These are phyloP conservation scores for Coelopa frigida DNA, from an alignment of 1,140 invertebrate genomes.

Conservation along the genomic window DNA sequence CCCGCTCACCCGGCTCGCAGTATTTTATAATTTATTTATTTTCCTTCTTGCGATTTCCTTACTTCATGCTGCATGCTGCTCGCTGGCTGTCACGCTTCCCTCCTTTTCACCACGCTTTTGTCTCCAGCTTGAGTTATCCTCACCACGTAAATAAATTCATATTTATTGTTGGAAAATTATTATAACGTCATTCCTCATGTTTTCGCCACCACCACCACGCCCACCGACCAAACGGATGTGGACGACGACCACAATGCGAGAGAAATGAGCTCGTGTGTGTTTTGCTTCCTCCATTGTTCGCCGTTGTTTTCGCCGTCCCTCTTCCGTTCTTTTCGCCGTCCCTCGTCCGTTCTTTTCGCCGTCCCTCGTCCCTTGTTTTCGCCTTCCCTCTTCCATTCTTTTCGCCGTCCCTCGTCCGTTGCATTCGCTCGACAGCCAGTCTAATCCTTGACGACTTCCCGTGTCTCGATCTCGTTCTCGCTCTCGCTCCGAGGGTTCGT, in stretches of 20 bases:
- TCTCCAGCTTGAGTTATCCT: background rate
- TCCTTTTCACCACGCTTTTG: background rate
- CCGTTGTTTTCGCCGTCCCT: background rate
- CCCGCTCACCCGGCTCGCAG: conserved; percentile 25
- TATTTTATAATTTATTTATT: conserved; percentile 45
- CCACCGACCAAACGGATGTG: conserved; percentile 11
- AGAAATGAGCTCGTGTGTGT: too few relatives aligned
- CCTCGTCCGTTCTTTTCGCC: background rate
- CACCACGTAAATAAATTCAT: conserved; percentile 16
- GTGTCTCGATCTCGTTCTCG: background rate
- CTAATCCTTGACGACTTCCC: conserved; percentile 2
- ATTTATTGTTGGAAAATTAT: conserved; percentile 17
- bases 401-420: background rate
- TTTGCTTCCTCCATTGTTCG: background rate
- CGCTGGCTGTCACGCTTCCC: too few relatives aligned
- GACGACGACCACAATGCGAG: background rate
- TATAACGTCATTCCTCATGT: conserved; percentile 14
- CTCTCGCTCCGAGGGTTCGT: background rate
- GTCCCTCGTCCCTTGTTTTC: background rate
- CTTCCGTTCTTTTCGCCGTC: background rate
- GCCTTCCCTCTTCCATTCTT: background rate
- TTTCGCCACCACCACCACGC: conserved; percentile 10
- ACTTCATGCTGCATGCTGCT: too few relatives aligned
- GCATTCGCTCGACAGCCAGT: conserved; percentile 4
- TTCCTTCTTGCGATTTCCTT: conserved; percentile 13